Evolutionary conservation across 2,113 vertebrate species (phyloP), one percentile per base, ranked within the genome.

Genomic region (Atractosteus spatula): DNA sequence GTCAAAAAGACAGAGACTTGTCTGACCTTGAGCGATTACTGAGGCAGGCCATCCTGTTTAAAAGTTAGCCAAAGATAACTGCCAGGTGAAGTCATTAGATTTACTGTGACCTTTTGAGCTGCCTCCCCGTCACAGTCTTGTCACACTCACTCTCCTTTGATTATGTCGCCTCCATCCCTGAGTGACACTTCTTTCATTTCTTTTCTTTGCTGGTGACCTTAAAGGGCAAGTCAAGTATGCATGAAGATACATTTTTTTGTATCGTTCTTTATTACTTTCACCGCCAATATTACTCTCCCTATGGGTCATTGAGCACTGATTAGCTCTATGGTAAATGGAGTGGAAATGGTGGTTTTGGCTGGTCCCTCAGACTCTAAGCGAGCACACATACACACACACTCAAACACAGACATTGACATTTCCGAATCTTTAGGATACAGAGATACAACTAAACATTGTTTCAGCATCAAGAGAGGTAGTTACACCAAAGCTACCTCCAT

Each of bases 291-390:
- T 79, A 74, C 76, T 68, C 80, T 85, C 75, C 70, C 83, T 81
- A 85, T 86, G 83, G 86, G 84, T 88, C 88, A 85, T 81, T 71
- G 84, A 78, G 4, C 77, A 68, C 81, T 80, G 86, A 88, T 84
- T 85, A 83, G 80, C 82, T 83, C 79, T 78, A 70, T 75, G 75
- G 81, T 80, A 83, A 88, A 87, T 86, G 74, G 80, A 81, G 84
- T 81, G 80, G 77, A 88, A 88, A 85, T 77, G 72, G 80, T 69
- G 71, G 72, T 79, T 85, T 89, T 84, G 77, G 77, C 83, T 76
- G 41, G 77, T 62, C 79, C 83, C 85, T 86, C 76, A 83, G 81
- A 76, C 82, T 82, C 77, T 62, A 77, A 79, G 77, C 10, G 29
- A n/a, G 41, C 16, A 29, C 17, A 29, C 17, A 29, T 29, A 29